Base-by-base conservation (phyloP, 2,113 vertebrate genomes). In the Cisticola juncidis region DNA sequence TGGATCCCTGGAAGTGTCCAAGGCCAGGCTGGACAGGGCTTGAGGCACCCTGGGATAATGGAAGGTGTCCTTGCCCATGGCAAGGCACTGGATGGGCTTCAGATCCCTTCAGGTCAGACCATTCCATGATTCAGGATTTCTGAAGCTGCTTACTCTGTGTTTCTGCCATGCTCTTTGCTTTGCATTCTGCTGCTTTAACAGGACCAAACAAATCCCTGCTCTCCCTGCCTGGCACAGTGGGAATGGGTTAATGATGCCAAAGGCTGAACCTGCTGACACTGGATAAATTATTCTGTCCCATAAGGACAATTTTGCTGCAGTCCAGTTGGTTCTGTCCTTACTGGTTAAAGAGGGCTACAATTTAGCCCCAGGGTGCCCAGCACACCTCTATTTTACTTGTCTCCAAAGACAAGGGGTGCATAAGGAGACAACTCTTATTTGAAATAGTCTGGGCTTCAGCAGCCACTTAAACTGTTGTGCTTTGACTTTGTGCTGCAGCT, bases 31-130 rank as follows among this genome's bases (percentile, higher is more conserved):
- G 57, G 20, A 47, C 21, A 33, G 35, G 57, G 17, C 42, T 71
- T 2, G 53, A n/a, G 3, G 24, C n/a, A 45, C 0, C n/a, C 47
- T 68, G 54, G 61, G 40, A 3, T 0, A 12, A 29, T 35, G 62
- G 29, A 0, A 61, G 22, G 25, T 40, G 38, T 31, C 53, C 20
- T n/a, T 74, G 69, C 26, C 42, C 23, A 21, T 24, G 45, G n/a
- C 38, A 40, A n/a, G 61, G 38, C 0, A 29, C 22, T 38, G 38
- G 16, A 0, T 60, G 16, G 14, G 9, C 2, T 40, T 38, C n/a
- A 38, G 3, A 24, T 73, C 38, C 33, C 53, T 48, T 74, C 78
- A 68, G 29, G 7, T 16, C 53, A 38, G 45, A 29, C 53, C 24
- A 38, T 25, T 50, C 35, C 42, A 31, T 9, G 31, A 29, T 65